Percentiles rank a stretch among this genome's conserved stretches.
Conservation (phyloP, 2,113 vertebrate species). For the Lichenostomus cassidix region DNA sequence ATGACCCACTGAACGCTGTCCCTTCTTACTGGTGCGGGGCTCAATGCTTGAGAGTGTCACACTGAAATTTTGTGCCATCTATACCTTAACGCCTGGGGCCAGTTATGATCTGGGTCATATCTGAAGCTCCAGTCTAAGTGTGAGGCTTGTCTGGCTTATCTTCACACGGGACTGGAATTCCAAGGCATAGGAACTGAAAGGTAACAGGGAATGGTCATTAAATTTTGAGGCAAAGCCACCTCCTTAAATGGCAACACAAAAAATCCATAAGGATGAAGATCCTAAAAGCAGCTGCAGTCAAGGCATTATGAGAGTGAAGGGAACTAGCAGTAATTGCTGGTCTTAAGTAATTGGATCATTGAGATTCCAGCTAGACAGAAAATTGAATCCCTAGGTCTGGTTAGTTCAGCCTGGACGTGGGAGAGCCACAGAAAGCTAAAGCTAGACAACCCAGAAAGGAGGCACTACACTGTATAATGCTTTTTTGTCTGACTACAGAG, state of each 20-base stretch:
- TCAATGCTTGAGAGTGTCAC: neutral
- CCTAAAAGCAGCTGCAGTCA: neutral
- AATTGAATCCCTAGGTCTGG: neutral
- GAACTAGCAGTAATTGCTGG: neutral
- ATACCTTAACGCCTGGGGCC: neutral
- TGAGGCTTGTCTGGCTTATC: neutral
- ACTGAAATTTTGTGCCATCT: neutral
- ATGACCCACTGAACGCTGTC: neutral
- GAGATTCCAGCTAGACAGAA: conserved; percentile 32
- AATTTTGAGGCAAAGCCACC: neutral
- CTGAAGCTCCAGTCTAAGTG: neutral
- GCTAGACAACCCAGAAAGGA: neutral
- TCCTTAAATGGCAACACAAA: neutral
- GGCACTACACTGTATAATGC: neutral
- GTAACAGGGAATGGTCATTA: neutral
- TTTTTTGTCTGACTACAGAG: neutral
- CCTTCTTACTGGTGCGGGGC: neutral
- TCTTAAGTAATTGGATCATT: conserved; percentile 28
- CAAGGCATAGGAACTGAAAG: neutral
- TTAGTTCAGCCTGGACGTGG: neutral
- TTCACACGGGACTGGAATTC: neutral
- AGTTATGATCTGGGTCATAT: neutral
- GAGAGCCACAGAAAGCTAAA: neutral
- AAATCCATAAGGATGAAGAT: neutral
- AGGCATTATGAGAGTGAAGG: conserved; percentile 20